Evolutionary conservation across 2,113 vertebrate species (phyloP), one percentile per base, ranked within the genome.

Genomic region (Elephantulus edwardii): DNA sequence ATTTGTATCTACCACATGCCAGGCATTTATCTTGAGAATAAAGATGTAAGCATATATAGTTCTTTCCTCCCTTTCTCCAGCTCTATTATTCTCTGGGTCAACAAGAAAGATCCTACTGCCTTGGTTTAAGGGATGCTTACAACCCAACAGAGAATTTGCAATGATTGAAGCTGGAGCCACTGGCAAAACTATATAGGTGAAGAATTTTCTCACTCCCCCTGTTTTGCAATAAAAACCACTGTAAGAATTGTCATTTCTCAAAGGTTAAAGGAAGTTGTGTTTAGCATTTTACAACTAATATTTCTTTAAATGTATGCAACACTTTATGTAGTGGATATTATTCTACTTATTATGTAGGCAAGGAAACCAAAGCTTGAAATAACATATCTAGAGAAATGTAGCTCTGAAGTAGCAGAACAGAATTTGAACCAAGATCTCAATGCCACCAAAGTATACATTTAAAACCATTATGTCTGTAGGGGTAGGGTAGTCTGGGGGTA

Each of bases 381-480:
- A 7, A 83, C 42, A 75, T 64, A 62, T 40, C 30, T n/a, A 33
- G n/a, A 12, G 38, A 68, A 60, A 62, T 35, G 56, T 3, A 38
- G 50, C 35, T 62, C 42, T 44, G 58, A 70, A 70, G 46, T 4
- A 44, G 35, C 77, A 81, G 28, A 84, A 60, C 2, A 24, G 16
- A 50, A 70, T 76, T 40, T 54, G 82, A 87, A 92, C 42, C 33
- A 80, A 72, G 38, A 17, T 26, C 52, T 91, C 62, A 84, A 75
- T 87, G 40, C 83, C 68, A 75, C 52, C 0, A 52, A 71, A 90
- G 40, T 2, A 4, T 30, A 26, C 56, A 17, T 30, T 83, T 22
- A 35, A 58, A 86, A 22, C 30, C 46, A 54, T 40, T 35, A 14
- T 10, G 62, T 56, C 14, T n/a, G n/a, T n/a, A 52, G 38, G 44